A percentile compares a stretch with the other conserved stretches of the same genome.
Evolutionary conservation across 2,797 vertebrate genomes (phyloP).

Genomic region (Pseudochromis fuscus): DNA sequence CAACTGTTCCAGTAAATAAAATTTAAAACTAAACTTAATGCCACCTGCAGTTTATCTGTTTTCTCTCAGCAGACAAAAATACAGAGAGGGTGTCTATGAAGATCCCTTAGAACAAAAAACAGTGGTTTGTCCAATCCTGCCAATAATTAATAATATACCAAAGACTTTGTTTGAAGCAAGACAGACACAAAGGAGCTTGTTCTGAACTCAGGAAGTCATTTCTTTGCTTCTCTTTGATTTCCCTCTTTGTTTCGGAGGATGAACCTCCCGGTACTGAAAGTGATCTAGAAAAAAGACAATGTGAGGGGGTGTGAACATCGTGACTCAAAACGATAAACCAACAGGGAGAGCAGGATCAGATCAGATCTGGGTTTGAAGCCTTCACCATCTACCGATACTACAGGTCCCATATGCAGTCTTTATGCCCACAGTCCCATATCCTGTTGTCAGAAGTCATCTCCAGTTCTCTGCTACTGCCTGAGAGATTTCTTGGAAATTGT

Average conservation of each 20-base stretch:
- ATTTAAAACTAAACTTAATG: not conserved
- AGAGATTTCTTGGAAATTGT: conserved; percentile 52
- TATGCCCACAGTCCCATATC: conserved; percentile 34
- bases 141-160: not conserved
- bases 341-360: conserved; percentile 33
- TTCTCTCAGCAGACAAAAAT: not conserved
- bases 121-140: not conserved
- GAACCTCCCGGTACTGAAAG: conserved; percentile 8
- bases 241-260: conserved; percentile 11
- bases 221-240: conserved; percentile 4
- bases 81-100: not conserved
- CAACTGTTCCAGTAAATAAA: not conserved
- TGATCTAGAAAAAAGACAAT: conserved; percentile 42
- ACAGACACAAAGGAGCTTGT: conserved; percentile 11
- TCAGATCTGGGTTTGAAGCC: conserved; percentile 41
- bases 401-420: conserved; percentile 17
- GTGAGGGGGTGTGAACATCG: conserved; percentile 28
- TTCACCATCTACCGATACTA: not conserved
- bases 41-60: not conserved
- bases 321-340: conserved; percentile 37
- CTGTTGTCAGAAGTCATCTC: conserved; percentile 37
- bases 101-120: not conserved
- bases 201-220: conserved; percentile 6
- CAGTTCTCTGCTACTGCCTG: conserved; percentile 28
- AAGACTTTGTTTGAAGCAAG: conserved; percentile 25